These are phyloP conservation scores for Branchinecta sandiegonensis DNA, from an alignment of 2,888 invertebrate genomes.

Conservation along the genomic window DNA sequence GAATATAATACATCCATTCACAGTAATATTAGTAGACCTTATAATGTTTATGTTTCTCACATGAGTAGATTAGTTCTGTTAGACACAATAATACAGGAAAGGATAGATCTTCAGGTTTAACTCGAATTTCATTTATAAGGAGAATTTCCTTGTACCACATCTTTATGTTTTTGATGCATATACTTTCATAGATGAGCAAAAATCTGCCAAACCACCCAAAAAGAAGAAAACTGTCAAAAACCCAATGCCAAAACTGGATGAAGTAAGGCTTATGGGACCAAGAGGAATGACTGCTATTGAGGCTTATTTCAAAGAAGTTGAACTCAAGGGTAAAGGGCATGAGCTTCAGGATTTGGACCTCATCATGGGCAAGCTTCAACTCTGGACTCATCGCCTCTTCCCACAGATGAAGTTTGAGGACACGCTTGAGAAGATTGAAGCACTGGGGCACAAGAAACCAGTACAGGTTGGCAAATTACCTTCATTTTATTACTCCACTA, in stretches of 20 bases:
- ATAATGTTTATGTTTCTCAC: too few species aligned
- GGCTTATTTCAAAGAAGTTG: slow-evolving; percentile 61
- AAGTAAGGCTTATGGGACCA: slow-evolving; percentile 48
- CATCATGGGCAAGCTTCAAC: slow-evolving; percentile 66
- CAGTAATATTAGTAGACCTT: too few species aligned
- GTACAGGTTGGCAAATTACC: slow-evolving; percentile 47
- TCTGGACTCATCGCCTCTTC: slow-evolving; percentile 85
- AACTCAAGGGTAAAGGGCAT: slow-evolving; percentile 63
- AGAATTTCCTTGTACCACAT: too few species aligned
- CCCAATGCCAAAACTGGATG: slow-evolving; percentile 3
- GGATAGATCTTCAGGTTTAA: too few species aligned
- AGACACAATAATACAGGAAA: too few species aligned
- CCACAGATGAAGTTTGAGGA: slow-evolving; percentile 80
- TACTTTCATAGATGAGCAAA: too few species aligned
- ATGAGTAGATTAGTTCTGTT: too few species aligned
- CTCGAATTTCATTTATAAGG: too few species aligned
- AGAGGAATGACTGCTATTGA: slow-evolving; percentile 68
- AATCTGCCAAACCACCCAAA: too few species aligned
- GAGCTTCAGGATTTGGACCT: slow-evolving; percentile 67
- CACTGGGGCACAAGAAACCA: slow-evolving; percentile 62
- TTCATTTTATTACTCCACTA: neutral
- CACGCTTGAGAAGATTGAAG: slow-evolving; percentile 59
- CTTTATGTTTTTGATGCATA: too few species aligned
- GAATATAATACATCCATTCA: too few species aligned
- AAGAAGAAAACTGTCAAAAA: slow-evolving; percentile 3